Percentiles rank a stretch among this genome's conserved stretches.
Conservation (phyloP, 2,888 invertebrate species). For the Rhagophthalmus giganteus region DNA sequence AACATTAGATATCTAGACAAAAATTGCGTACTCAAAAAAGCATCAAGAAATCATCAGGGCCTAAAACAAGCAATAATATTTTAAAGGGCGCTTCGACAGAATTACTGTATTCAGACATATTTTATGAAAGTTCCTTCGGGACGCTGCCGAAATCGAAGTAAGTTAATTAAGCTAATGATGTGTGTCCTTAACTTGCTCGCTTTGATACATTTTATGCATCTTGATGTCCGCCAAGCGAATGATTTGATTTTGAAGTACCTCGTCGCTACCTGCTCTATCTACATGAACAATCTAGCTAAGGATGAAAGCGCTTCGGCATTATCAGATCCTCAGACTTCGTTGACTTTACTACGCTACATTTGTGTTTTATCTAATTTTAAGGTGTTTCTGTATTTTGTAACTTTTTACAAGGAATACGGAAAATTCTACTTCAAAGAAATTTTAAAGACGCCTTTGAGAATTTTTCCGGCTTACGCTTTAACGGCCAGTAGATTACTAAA, state of each 20-base stretch:
- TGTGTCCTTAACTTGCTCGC: conserved; percentile 41
- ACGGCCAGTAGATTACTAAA: too few species aligned
- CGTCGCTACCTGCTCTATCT: conserved; percentile 48
- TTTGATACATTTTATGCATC: conserved; percentile 49
- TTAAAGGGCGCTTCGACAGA: conserved; percentile 28
- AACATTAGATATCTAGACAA: conserved; percentile 35
- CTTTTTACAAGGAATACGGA: conserved; percentile 17
- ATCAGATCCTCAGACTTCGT: conserved; percentile 47
- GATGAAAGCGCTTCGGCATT: conserved; percentile 43
- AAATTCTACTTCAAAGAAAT: conserved; percentile 19
- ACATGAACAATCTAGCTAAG: conserved; percentile 44
- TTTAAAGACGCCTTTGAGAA: conserved; percentile 13
- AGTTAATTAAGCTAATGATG: conserved; percentile 52
- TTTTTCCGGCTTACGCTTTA: conserved; percentile 4
- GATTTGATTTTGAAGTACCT: conserved; percentile 46
- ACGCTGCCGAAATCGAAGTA: conserved; percentile 35
- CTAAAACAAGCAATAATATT: conserved; percentile 43
- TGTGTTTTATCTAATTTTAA: conserved; percentile 48
- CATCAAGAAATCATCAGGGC: conserved; percentile 52
- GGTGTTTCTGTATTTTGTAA: conserved; percentile 43
- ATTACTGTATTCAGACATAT: conserved; percentile 41
- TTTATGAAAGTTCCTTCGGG: conserved; percentile 30
- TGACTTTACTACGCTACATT: conserved; percentile 47
- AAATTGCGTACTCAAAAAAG: conserved; percentile 48
- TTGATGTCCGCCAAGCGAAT: conserved; percentile 48